Percentiles rank a stretch among this genome's conserved stretches.
These are phyloP conservation scores for Nipponia nippon DNA, from an alignment of 2,113 vertebrate genomes.

Conservation along the genomic window DNA sequence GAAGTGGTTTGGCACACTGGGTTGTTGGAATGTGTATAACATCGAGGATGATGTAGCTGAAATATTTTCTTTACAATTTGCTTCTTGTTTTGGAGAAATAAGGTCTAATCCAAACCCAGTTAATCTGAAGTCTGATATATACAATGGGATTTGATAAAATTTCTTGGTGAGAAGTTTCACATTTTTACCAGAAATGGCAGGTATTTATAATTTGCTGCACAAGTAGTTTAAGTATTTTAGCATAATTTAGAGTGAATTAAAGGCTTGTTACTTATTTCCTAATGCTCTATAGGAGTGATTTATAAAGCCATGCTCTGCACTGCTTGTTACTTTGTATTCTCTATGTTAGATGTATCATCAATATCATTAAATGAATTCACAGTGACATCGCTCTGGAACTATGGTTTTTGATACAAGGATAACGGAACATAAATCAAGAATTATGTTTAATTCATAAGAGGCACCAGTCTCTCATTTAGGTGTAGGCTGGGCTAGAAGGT, in stretches of 20 bases:
- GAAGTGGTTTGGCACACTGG: accelerated
- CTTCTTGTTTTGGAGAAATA: background rate
- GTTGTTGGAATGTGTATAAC: background rate
- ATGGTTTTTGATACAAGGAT: slow-evolving; percentile 72
- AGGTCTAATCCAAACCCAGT: background rate
- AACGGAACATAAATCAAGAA: slow-evolving; percentile 77
- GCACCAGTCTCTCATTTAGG: slow-evolving; percentile 70
- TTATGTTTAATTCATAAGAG: slow-evolving; percentile 81
- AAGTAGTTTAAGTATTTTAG: slow-evolving; percentile 66
- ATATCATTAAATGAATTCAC: slow-evolving; percentile 76
- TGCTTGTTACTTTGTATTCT: slow-evolving; percentile 68
- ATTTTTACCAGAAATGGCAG: slow-evolving; percentile 17
- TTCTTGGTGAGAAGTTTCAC: slow-evolving; percentile 16
- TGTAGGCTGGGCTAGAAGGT: slow-evolving; percentile 63
- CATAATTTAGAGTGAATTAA: slow-evolving; percentile 68
- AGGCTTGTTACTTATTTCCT: slow-evolving; percentile 72
- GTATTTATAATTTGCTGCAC: slow-evolving; percentile 56
- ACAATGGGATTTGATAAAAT: slow-evolving; percentile 9
- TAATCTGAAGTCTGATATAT: background rate
- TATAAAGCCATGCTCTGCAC: slow-evolving; percentile 59
- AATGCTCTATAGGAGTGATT: slow-evolving; percentile 68
- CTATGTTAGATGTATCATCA: slow-evolving; percentile 68
- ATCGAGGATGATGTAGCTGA: background rate
- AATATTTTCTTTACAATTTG: background rate
- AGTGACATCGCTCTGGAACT: slow-evolving; percentile 74